These are phyloP conservation scores for Lacanobia oleracea DNA, from an alignment of 2,888 invertebrate genomes.

Conservation along the genomic window DNA sequence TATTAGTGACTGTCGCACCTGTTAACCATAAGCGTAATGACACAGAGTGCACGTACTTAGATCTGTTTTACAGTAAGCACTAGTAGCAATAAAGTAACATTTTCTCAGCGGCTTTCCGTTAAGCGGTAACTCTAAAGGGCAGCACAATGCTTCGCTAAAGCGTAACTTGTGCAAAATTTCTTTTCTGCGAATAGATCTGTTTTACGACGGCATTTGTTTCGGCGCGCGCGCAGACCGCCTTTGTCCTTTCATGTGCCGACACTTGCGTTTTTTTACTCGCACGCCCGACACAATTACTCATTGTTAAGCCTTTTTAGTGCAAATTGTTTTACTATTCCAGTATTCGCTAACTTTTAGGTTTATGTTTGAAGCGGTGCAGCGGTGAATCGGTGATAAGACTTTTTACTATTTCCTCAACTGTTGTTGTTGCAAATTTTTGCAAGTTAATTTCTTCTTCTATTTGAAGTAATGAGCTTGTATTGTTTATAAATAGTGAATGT, in stretches of 20 bases:
- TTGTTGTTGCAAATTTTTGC: constrained; percentile 49
- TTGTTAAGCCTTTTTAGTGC: constrained; percentile 75
- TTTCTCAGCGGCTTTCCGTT: constrained; percentile 49
- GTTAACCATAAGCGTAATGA: constrained; percentile 14
- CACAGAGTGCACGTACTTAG: constrained; percentile 24
- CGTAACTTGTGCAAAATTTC: constrained; percentile 85
- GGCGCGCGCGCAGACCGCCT: constrained; percentile 69
- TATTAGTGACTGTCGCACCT: constrained; percentile 20
- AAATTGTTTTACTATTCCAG: constrained; percentile 75
- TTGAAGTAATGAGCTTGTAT: constrained; percentile 58
- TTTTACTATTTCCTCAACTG: constrained; percentile 56
- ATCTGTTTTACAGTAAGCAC: constrained; percentile 45
- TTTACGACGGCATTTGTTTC: constrained; percentile 84
- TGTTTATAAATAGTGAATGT: constrained; percentile 54
- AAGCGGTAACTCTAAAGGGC: constrained; percentile 52
- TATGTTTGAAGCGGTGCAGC: constrained; percentile 24
- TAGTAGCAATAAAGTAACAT: constrained; percentile 59
- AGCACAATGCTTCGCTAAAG: constrained; percentile 62
- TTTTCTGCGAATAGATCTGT: constrained; percentile 84
- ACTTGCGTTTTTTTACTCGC: constrained; percentile 58
- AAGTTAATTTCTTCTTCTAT: constrained; percentile 54
- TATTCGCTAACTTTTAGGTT: constrained; percentile 67
- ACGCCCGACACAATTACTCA: constrained; percentile 68
- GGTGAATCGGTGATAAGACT: constrained; percentile 50
- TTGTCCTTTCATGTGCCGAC: constrained; percentile 77